Evolutionary conservation across 2,797 vertebrate species (phyloP).

Genomic region (Netta rufina): DNA sequence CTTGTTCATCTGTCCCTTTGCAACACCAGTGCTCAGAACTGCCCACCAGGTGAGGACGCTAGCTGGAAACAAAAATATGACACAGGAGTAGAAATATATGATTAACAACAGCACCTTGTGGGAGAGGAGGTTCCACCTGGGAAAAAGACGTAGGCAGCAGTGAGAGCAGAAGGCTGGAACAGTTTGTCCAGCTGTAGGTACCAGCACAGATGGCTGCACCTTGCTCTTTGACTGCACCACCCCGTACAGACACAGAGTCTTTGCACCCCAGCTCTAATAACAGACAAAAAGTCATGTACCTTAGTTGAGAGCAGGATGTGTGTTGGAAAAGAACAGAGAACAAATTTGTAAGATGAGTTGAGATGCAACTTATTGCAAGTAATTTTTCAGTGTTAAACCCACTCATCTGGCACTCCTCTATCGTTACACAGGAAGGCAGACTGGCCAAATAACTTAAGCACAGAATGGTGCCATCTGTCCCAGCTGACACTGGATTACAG

Average conservation of each 20-base stretch:
- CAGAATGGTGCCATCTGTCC: not conserved
- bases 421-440: not conserved
- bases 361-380: not conserved
- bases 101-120: not conserved
- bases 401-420: not conserved
- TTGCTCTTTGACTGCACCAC: not conserved
- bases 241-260: accelerated
- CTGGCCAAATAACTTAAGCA: not conserved
- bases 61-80: not conserved
- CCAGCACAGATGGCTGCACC: not conserved
- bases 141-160: not conserved
- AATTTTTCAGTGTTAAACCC: not conserved
- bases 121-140: not conserved
- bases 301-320: not conserved
- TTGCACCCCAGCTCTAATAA: not conserved
- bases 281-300: accelerated
- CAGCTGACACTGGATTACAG: not conserved
- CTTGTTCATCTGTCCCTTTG: not conserved
- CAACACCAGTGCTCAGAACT: not conserved
- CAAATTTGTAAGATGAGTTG: not conserved
- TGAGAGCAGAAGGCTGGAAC: not conserved
- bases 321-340: not conserved
- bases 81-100: accelerated
- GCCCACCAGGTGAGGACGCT: not conserved
- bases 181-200: not conserved